Percentiles rank a stretch among this genome's conserved stretches.
These are phyloP conservation scores for Campopleginae sp. DNA, from an alignment of 2,888 invertebrate genomes.

Conservation along the genomic window DNA sequence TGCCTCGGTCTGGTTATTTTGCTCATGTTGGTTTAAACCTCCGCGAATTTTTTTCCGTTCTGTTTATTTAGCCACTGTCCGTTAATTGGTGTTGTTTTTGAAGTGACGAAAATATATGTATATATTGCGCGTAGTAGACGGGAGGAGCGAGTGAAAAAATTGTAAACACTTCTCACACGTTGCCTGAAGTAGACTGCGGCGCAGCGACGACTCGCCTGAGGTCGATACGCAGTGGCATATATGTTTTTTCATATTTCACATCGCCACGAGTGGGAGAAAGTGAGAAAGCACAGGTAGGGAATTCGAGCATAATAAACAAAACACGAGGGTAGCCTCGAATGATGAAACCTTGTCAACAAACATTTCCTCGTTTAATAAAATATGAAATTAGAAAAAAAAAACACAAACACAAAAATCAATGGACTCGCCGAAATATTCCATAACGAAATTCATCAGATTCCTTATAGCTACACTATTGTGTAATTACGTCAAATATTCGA, in stretches of 20 bases:
- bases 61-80: conserved; percentile 33
- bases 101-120: background rate
- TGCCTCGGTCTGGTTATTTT: conserved; percentile 86
- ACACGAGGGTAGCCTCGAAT: background rate
- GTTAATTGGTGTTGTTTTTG: conserved; percentile 19
- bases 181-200: conserved; percentile 35
- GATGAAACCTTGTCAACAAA: background rate
- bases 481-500: no score
- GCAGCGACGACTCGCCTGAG: background rate
- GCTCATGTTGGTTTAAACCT: conserved; percentile 25
- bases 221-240: conserved; percentile 13
- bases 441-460: no score
- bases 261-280: conserved; percentile 6
- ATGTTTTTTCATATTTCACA: background rate
- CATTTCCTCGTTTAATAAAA: background rate
- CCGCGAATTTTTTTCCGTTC: background rate
- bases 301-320: background rate
- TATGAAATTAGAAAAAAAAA: background rate
- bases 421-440: no score
- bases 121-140: background rate
- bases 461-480: no score
- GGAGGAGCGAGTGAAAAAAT: conserved; percentile 5
- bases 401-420: no score
- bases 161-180: conserved; percentile 26
- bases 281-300: background rate